A percentile compares a stretch with the other conserved stretches of the same genome.
Evolutionary conservation across 2,113 vertebrate species (phyloP).

Genomic region (Platichthys stellatus): DNA sequence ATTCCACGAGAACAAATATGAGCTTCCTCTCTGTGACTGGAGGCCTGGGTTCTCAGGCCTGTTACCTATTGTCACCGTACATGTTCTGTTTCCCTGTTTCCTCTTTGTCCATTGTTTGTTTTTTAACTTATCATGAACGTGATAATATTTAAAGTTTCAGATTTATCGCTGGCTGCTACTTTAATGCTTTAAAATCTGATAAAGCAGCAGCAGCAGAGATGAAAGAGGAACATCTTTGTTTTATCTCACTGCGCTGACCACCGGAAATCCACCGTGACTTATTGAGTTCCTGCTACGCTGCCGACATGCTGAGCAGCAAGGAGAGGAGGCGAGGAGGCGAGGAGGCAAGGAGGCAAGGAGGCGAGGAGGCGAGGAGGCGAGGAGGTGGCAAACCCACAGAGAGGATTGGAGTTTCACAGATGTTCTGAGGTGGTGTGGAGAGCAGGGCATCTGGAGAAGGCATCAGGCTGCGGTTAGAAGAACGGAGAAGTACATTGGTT

Average conservation of each 20-base stretch:
- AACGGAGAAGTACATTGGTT: too few relatives aligned
- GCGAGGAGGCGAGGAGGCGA: not conserved
- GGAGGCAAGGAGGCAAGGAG: too few relatives aligned
- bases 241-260: conserved; percentile 32
- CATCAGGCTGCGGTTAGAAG: conserved; percentile 10
- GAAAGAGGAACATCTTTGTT: conserved; percentile 15
- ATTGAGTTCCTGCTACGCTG: not conserved
- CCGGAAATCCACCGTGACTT: conserved; percentile 36
- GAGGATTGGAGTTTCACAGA: conserved; percentile 39
- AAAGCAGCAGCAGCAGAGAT: too few relatives aligned
- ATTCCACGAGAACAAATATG: not conserved
- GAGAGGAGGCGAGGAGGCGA: not conserved
- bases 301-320: not conserved
- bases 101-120: not conserved
- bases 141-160: too few relatives aligned
- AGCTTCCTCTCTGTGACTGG: not conserved
- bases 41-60: not conserved
- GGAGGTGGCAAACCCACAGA: conserved; percentile 46
- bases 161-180: too few relatives aligned
- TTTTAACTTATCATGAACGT: too few relatives aligned
- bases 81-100: not conserved
- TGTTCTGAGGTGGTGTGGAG: conserved; percentile 25
- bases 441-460: conserved; percentile 47
- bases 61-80: not conserved
- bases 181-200: too few relatives aligned